phyloP scores from a whole-genome alignment of 2,113 vertebrate species.

The Sceloporus undulatus region DNA sequence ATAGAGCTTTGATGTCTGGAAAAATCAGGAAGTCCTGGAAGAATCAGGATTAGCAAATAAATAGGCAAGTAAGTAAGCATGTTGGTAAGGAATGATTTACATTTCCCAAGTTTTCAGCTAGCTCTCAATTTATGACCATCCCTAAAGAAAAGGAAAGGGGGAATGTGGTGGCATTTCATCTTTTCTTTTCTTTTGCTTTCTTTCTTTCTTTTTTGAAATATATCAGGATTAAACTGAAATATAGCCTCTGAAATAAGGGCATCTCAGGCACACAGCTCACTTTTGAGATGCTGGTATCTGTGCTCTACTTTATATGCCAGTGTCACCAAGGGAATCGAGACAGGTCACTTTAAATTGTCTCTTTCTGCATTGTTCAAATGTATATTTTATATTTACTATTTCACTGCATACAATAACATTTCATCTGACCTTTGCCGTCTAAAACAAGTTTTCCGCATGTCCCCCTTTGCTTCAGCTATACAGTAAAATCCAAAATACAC shows the following conservation, averaged over 20 bases:
- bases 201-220: background rate
- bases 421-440: too few species aligned
- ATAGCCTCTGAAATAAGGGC: background rate
- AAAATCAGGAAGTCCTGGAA: slow-evolving; percentile 47
- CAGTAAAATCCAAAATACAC: too few species aligned
- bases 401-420: too few species aligned
- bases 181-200: background rate
- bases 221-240: background rate
- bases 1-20: slow-evolving; percentile 62
- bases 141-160: background rate
- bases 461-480: too few species aligned
- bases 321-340: too few species aligned
- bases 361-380: too few species aligned
- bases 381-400: too few species aligned
- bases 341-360: too few species aligned
- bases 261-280: background rate
- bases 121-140: slow-evolving; percentile 50
- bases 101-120: slow-evolving; percentile 36
- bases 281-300: background rate
- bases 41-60: slow-evolving; percentile 62
- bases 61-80: background rate
- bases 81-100: slow-evolving; percentile 47
- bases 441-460: too few species aligned
- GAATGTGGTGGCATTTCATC: slow-evolving; percentile 13
- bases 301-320: too few species aligned